Evolutionary conservation across 2,113 vertebrate genomes (phyloP).

Genomic region (Hystrix cristata): DNA sequence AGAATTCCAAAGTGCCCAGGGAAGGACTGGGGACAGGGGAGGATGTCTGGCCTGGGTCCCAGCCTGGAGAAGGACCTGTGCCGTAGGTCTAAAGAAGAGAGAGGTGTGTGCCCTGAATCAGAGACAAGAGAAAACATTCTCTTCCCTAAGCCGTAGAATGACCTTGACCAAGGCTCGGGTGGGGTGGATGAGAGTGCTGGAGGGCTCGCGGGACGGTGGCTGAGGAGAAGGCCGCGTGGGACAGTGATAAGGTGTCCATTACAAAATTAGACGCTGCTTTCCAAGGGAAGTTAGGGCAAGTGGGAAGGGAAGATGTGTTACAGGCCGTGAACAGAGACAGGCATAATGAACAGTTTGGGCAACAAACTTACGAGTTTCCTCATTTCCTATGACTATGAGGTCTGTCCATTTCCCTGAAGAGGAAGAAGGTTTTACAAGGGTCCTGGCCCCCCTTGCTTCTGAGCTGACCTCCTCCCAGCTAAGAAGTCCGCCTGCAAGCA

Average conservation of each 20-base stretch:
- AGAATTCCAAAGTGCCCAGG: background rate
- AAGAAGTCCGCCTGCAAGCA: background rate
- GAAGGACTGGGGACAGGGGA: background rate
- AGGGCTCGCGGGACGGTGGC: background rate
- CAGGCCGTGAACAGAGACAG: background rate
- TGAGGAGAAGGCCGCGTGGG: background rate
- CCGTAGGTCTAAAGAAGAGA: background rate
- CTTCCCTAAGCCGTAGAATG: background rate
- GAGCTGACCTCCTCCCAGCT: background rate
- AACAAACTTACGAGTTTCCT: background rate
- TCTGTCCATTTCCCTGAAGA: background rate
- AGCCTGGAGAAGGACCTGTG: background rate
- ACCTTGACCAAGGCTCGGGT: background rate
- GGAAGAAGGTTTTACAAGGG: background rate
- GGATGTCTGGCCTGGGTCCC: background rate
- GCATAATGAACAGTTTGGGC: background rate
- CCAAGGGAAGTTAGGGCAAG: background rate
- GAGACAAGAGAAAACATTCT: background rate
- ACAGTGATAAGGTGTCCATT: background rate
- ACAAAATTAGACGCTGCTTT: background rate
- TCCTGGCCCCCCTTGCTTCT: background rate
- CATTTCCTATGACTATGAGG: background rate
- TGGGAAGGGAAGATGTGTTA: background rate
- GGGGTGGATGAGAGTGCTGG: background rate
- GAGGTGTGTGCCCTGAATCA: background rate